Percentiles rank a stretch among this genome's conserved stretches.
Conservation (phyloP, 2,797 vertebrate species). For the Valencia hispanica region DNA sequence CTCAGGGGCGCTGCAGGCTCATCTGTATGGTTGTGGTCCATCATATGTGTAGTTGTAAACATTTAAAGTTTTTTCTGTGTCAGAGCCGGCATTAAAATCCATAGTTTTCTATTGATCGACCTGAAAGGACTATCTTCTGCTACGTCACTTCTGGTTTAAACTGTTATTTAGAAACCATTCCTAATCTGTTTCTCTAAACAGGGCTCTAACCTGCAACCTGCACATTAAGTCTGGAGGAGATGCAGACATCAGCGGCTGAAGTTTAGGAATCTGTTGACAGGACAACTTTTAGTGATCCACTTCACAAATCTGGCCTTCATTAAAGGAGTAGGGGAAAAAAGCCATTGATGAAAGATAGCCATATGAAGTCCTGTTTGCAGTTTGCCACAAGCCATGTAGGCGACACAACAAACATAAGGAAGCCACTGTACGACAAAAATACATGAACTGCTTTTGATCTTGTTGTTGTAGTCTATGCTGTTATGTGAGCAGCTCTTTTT, state of each 20-base stretch:
- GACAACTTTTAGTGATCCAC: not conserved
- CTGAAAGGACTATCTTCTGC: too few species aligned
- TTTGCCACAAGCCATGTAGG: not conserved
- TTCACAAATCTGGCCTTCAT: not conserved
- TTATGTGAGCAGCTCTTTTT: not conserved
- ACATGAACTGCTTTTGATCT: slow-evolving; percentile 14
- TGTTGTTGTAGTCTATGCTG: slow-evolving; percentile 4
- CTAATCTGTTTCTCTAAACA: too few species aligned
- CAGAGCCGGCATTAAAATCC: too few species aligned
- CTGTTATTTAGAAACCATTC: too few species aligned
- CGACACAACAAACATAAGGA: not conserved
- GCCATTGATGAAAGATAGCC: not conserved
- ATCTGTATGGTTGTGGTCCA: too few species aligned
- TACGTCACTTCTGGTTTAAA: too few species aligned
- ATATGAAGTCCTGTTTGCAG: not conserved
- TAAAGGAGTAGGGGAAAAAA: not conserved
- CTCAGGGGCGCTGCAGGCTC: too few species aligned
- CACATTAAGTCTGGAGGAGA: too few species aligned
- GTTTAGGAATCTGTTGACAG: not conserved
- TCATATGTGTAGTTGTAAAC: too few species aligned
- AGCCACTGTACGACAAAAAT: slow-evolving; percentile 3
- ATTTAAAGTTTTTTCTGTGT: too few species aligned
- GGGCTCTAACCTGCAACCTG: too few species aligned
- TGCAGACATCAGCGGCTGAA: not conserved
- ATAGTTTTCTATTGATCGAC: too few species aligned